Conservation (phyloP, 2,797 vertebrate species). For the Melanogrammus aeglefinus region DNA sequence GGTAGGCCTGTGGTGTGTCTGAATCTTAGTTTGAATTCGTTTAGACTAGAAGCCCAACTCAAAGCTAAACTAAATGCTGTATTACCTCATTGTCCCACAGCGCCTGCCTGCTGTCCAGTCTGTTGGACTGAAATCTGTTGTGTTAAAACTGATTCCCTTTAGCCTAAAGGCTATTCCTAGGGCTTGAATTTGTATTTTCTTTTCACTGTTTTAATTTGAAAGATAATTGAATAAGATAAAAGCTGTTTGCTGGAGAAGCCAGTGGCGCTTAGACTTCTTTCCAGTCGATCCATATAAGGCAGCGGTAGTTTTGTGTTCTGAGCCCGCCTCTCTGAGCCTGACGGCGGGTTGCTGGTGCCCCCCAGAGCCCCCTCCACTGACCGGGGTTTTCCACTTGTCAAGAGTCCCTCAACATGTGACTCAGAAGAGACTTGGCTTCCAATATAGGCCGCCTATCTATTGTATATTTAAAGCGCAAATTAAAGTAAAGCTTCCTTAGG, state of each 20-base stretch:
- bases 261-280: not conserved
- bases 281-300: not conserved
- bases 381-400: conserved; percentile 59
- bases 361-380: conserved; percentile 33
- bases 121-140: not conserved
- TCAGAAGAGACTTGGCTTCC: not conserved
- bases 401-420: conserved; percentile 39
- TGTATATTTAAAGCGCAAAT: not conserved
- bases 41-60: too few relatives aligned
- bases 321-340: not conserved
- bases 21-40: not conserved
- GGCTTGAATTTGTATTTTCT: not conserved
- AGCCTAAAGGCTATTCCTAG: not conserved
- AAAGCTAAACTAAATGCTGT: too few relatives aligned
- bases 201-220: not conserved
- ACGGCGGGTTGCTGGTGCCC: not conserved
- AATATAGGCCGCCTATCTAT: not conserved
- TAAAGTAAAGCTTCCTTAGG: too few relatives aligned
- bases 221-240: not conserved
- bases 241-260: not conserved
- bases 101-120: not conserved
- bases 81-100: not conserved
- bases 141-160: not conserved
- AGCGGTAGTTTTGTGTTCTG: not conserved
- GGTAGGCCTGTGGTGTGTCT: not conserved